Evolutionary conservation across 2,113 vertebrate species (phyloP), one percentile per base, ranked within the genome.

Genomic region (Hylia prasina): DNA sequence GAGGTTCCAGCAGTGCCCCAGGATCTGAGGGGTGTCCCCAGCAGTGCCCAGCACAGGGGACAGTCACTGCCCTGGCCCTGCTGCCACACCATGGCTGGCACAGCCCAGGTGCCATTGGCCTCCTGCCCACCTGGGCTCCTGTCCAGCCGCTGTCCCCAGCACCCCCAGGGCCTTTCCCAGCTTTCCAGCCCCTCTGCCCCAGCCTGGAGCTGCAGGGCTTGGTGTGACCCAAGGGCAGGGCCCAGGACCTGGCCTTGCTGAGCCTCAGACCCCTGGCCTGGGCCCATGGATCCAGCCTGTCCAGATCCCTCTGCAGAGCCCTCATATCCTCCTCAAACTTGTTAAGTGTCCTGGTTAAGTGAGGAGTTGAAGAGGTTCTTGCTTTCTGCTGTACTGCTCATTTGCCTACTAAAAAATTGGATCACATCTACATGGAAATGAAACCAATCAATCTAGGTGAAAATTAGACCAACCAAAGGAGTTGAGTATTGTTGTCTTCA

Each of bases 191-290:
- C 79, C 53, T 82, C 35, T 69, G 79, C 30, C 50, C 78, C 79
- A 58, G 79, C 79, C 64, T 69, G 64, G 44, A 82, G 79, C 79
- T 69, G 79, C 79, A 82, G 35, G 75, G 23, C 2, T 40, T 48
- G 64, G 14, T 47, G 64, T n/a, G 64, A 69, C 17, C 53, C 64
- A 48, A 18, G 35, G 13, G 57, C 57, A 60, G 57, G 7, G 17
- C 4, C 57, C 44, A 82, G 30, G 9, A 8, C 4, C 0, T 42
- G 66, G 66, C 44, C 80, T 12, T 61, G 66, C 2, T 0, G 37
- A 13, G 0, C 1, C 66, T 37, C 31, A 11, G 13, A 44, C 0
- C 17, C 11, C 11, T 63, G 33, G 3, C 17, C 39, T 45, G 1
- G 1, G 37, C 1, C 58, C 40, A 47, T n/a, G n/a, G 48, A 5